These are phyloP conservation scores for Ptychobarbus kaznakovi DNA, from an alignment of 2,797 vertebrate genomes.

Conservation along the genomic window DNA sequence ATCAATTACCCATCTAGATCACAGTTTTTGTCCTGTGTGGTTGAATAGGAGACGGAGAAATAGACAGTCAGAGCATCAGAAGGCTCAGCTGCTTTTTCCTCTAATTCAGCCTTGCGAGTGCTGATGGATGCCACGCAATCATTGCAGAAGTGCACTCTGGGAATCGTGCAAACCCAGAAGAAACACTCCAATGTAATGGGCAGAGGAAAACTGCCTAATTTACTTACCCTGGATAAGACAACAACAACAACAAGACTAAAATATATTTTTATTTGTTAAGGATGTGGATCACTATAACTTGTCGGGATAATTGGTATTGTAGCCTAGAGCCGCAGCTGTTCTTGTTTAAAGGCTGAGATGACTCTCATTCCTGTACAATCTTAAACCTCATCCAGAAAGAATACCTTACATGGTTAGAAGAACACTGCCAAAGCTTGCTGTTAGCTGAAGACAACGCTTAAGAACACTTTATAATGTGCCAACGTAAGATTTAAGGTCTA, in stretches of 20 bases:
- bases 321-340: constrained; percentile 19
- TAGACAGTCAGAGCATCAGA: constrained; percentile 47
- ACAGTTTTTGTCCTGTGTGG: not conserved
- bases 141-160: constrained; percentile 66
- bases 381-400: constrained; percentile 48
- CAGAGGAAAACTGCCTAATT: constrained; percentile 37
- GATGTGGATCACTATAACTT: not conserved
- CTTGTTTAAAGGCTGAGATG: constrained; percentile 54
- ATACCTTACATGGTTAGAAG: constrained; percentile 72
- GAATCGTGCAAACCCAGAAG: constrained; percentile 40
- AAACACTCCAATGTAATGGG: constrained; percentile 53
- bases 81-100: constrained; percentile 73
- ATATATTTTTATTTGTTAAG: constrained; percentile 32
- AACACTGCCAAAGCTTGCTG: not conserved
- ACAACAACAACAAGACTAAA: constrained; percentile 7
- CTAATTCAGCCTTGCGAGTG: constrained; percentile 35
- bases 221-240: constrained; percentile 20
- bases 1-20: constrained; percentile 16
- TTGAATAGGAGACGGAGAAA: constrained; percentile 1
- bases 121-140: constrained; percentile 64
- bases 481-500: not conserved
- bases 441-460: not conserved
- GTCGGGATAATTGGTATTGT: not conserved
- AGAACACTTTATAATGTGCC: not conserved
- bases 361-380: constrained; percentile 68